Percentiles rank a stretch among this genome's conserved stretches.
Conservation (phyloP, 2,888 invertebrate species). For the Glyphotaelius pellucidus region DNA sequence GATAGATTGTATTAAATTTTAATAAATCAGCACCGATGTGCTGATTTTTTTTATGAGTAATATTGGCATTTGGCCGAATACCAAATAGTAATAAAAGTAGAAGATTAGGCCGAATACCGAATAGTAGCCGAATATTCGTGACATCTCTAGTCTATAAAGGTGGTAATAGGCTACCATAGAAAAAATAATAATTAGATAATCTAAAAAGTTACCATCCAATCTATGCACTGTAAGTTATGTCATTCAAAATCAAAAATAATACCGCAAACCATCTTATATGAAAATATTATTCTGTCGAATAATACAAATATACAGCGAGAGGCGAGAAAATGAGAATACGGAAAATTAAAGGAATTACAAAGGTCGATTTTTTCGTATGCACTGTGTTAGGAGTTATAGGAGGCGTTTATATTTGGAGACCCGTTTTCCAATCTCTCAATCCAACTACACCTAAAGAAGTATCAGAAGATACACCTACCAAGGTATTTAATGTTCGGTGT, state of each 20-base stretch:
- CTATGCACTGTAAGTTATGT: background rate
- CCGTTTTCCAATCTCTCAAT: slow-evolving; percentile 65
- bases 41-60: no score
- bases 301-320: background rate
- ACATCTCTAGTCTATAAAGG: no score
- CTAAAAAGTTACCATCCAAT: no score
- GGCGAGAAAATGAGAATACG: slow-evolving; percentile 68
- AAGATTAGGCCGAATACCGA: no score
- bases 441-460: background rate
- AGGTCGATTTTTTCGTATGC: slow-evolving; percentile 69
- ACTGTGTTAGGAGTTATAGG: slow-evolving; percentile 69
- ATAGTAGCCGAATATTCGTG: no score
- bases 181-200: no score
- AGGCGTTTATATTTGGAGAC: slow-evolving; percentile 73
- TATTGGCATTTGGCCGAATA: no score
- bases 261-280: background rate
- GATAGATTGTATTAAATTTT: no score
- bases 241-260: background rate
- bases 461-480: background rate
- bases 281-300: background rate
- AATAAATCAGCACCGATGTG: no score
- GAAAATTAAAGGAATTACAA: slow-evolving; percentile 69
- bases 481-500: background rate
- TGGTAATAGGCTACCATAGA: no score
- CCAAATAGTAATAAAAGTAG: no score